Percentiles rank a stretch among this genome's conserved stretches.
Conservation (phyloP, 1,140 invertebrate genomes). For the Lordiphosa clarofinis region DNA sequence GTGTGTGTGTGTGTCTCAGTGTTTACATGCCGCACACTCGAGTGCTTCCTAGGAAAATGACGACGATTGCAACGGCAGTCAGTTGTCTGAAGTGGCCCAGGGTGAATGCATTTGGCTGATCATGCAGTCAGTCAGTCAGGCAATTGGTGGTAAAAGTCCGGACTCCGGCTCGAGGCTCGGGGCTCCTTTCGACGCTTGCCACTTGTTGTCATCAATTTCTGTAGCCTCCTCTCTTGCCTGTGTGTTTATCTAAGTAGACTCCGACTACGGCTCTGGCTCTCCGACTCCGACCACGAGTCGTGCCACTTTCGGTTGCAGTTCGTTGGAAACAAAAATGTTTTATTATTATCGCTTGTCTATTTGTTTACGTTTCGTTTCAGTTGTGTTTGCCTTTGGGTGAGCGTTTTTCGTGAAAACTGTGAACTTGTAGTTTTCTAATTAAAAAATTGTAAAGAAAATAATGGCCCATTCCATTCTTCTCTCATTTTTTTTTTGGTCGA, state of each 20-base stretch:
- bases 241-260: constrained; percentile 22
- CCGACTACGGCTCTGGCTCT: not conserved
- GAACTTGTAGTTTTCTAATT: constrained; percentile 74
- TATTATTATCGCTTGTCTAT: constrained; percentile 28
- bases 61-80: constrained; percentile 37
- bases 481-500: constrained; percentile 30
- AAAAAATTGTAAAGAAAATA: constrained; percentile 66
- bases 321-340: constrained; percentile 45
- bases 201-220: constrained; percentile 75
- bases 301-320: constrained; percentile 67
- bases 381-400: constrained; percentile 44
- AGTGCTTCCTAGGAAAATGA: constrained; percentile 77
- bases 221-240: constrained; percentile 25
- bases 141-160: constrained; percentile 54
- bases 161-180: too few relatives aligned
- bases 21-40: constrained; percentile 63
- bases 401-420: constrained; percentile 45
- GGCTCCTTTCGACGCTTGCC: constrained; percentile 68
- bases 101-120: constrained; percentile 62
- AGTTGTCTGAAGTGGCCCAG: constrained; percentile 52
- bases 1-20: not conserved
- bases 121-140: constrained; percentile 46
- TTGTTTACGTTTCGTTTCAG: constrained; percentile 62
- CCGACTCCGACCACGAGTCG: constrained; percentile 20
- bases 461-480: constrained; percentile 3